Evolutionary conservation across 2,888 invertebrate species (phyloP).

Genomic region (Drosophila putrida): DNA sequence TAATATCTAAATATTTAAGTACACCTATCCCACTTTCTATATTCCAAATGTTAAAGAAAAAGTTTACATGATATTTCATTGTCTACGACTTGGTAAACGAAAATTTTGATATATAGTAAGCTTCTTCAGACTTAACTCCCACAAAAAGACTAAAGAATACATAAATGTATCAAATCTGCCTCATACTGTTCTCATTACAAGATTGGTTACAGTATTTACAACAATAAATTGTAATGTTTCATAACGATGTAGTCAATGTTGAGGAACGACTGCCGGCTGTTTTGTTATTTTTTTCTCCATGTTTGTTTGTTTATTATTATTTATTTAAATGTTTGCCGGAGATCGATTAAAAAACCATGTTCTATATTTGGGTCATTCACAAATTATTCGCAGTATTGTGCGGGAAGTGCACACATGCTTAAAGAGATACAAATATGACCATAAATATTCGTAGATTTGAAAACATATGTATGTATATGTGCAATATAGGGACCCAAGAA

Average conservation of each 20-base stretch:
- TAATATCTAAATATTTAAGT: no score
- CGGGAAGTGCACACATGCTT: slow-evolving; percentile 32
- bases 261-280: slow-evolving; percentile 41
- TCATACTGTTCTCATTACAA: slow-evolving; percentile 9
- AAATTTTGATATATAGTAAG: no score
- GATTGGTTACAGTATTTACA: slow-evolving; percentile 27
- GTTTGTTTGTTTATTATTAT: slow-evolving; percentile 21
- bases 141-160: background rate
- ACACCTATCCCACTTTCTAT: no score
- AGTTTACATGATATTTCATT: background rate
- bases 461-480: background rate
- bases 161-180: slow-evolving; percentile 12
- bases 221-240: slow-evolving; percentile 49
- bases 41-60: background rate
- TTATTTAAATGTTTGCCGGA: slow-evolving; percentile 29
- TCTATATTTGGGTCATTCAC: slow-evolving; percentile 38
- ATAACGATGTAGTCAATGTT: slow-evolving; percentile 24
- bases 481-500: slow-evolving; percentile 11
- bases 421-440: slow-evolving; percentile 32
- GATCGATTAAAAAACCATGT: slow-evolving; percentile 23
- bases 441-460: slow-evolving; percentile 29
- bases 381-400: slow-evolving; percentile 40
- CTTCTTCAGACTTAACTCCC: slow-evolving; percentile 1
- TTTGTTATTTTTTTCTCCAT: slow-evolving; percentile 7
- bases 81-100: background rate